These are phyloP conservation scores for Aphelinus certus DNA, from an alignment of 1,140 invertebrate species.

Conservation along the genomic window DNA sequence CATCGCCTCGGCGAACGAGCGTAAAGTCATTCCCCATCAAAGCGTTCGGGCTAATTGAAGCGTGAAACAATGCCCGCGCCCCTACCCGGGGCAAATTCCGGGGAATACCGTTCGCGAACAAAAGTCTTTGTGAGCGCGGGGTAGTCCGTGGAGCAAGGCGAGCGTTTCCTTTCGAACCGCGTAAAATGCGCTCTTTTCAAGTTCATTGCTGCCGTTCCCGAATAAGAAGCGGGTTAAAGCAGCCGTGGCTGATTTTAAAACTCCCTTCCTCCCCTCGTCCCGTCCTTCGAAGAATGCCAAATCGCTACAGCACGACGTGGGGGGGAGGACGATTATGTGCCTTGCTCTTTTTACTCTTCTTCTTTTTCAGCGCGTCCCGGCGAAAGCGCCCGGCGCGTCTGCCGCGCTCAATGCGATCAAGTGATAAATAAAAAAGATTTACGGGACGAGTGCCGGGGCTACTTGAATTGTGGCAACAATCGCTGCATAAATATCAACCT, in stretches of 20 bases:
- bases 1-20: neutral
- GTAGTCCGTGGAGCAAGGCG: no score
- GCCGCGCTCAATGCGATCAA: neutral
- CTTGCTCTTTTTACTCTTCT: neutral
- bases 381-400: no score
- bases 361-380: neutral
- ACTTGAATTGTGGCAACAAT: no score
- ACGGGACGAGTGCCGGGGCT: neutral
- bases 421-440: neutral
- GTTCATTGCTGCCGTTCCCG: slow-evolving; percentile 11
- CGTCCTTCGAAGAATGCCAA: no score
- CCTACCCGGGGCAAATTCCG: neutral
- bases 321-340: neutral
- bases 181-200: neutral
- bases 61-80: slow-evolving; percentile 10
- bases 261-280: no score
- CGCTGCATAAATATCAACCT: no score
- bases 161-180: no score
- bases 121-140: slow-evolving; percentile 10
- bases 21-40: neutral
- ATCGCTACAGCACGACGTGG: no score
- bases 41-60: neutral
- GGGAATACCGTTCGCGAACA: neutral
- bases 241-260: neutral
- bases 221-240: neutral